Evolutionary conservation across 35 echinoderm and acorn worm species (phyloP), one percentile per base, ranked within the genome.

Genomic region (Nesometra sesokonis): DNA sequence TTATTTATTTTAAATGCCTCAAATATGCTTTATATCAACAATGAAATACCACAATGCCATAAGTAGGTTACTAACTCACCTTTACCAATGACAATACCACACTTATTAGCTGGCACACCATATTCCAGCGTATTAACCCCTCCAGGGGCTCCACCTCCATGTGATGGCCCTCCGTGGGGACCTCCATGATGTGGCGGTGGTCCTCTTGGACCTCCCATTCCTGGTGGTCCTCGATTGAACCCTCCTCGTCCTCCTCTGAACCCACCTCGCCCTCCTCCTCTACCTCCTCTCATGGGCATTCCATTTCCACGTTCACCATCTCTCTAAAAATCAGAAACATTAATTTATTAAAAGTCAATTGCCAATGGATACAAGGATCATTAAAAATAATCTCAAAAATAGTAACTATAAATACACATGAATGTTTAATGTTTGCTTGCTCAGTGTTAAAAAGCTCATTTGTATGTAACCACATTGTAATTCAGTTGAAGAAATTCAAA

Each of bases 31-130:
- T n/a, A n/a, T n/a, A n/a, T n/a, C n/a, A n/a, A n/a, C n/a, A n/a
- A n/a, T 43, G 15, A 43, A 43, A 7, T 43, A 43, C 38, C 15
- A 43, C 38, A 7, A 43, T 43, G 4, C 4, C 15, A n/a, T 15
- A 15, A 43, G 4, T 43, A 43, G 5, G 38, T 43, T 43, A 43
- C 15, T 43, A 0, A 83, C 87, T 37, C 86, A 93, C 94, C 91
- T 93, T 82, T 93, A 76, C 94, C 94, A 27, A 97, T 93, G 88
- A 97, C 77, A 81, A 93, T 81, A 29, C 94, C 94, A 86, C 94
- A 97, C 52, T 97, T 97, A 34, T 82, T 82, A 21, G 82, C 86
- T 21, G 94, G 91, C 4, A 97, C 94, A 32, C 33, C 34, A 57
- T 93, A 85, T 76, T 93, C 86, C 0, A 91, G 34, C 11, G 81